These are phyloP conservation scores for Pseudonaja textilis DNA, from an alignment of 2,113 vertebrate genomes.

Conservation along the genomic window DNA sequence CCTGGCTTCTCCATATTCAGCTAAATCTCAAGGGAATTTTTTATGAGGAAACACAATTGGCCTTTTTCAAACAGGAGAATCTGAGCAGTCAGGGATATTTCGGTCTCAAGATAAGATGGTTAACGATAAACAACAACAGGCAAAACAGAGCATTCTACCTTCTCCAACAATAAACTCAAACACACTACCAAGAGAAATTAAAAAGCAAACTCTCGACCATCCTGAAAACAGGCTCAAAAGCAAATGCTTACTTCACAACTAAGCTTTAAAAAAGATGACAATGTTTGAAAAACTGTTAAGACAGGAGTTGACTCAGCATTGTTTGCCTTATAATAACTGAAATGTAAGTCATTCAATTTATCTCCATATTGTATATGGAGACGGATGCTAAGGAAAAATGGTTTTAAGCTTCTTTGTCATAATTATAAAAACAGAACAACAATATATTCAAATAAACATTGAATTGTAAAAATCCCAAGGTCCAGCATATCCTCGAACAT, in stretches of 20 bases:
- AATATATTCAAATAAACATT: not conserved
- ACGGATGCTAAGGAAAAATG: not conserved
- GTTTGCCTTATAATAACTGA: not conserved
- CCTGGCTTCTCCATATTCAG: not conserved
- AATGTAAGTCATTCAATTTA: not conserved
- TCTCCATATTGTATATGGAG: not conserved
- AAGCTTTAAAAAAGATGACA: not conserved
- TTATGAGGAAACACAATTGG: not conserved
- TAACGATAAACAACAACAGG: not conserved
- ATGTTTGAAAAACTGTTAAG: not conserved
- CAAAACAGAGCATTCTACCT: not conserved
- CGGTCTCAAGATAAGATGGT: not conserved
- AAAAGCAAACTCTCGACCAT: not conserved
- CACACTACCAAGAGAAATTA: not conserved
- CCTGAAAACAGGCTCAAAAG: not conserved
- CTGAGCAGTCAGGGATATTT: not conserved
- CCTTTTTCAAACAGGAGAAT: not conserved
- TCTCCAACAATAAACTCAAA: not conserved
- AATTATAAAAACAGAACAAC: not conserved
- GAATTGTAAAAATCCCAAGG: not conserved
- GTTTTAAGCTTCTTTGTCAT: not conserved
- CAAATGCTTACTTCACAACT: not conserved
- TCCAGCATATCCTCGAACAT: not conserved
- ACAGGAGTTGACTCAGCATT: not conserved
- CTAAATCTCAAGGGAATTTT: not conserved